These are phyloP conservation scores for Syritta pipiens DNA, from an alignment of 2,888 invertebrate species.

Conservation along the genomic window DNA sequence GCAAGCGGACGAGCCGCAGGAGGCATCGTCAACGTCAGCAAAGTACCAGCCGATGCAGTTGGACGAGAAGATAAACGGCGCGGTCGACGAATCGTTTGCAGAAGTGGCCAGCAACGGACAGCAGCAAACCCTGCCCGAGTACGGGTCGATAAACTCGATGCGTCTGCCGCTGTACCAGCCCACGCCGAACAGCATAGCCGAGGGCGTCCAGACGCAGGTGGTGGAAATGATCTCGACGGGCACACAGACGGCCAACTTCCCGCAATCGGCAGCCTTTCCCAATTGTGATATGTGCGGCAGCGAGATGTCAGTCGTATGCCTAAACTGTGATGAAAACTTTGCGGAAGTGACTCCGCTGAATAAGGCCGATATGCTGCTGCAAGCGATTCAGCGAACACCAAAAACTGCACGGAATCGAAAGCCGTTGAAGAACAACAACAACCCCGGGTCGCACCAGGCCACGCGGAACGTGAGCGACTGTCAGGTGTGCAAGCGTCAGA, in stretches of 20 bases:
- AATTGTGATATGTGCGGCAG: constrained; percentile 75
- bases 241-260: constrained; percentile 76
- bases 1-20: constrained; percentile 26
- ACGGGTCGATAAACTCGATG: constrained; percentile 72
- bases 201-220: constrained; percentile 71
- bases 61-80: constrained; percentile 46
- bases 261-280: constrained; percentile 60
- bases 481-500: constrained; percentile 79
- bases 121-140: constrained; percentile 67
- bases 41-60: constrained; percentile 59
- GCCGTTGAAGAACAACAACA: constrained; percentile 74
- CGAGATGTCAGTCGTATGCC: constrained; percentile 77
- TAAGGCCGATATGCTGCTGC: constrained; percentile 81
- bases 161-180: constrained; percentile 71
- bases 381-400: constrained; percentile 81
- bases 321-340: constrained; percentile 73
- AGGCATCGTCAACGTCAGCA: constrained; percentile 11
- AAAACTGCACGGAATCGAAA: constrained; percentile 77
- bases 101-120: constrained; percentile 54
- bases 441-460: constrained; percentile 63
- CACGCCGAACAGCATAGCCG: constrained; percentile 63
- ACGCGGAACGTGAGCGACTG: constrained; percentile 72
- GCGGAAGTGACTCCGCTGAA: constrained; percentile 76
- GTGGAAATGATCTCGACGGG: constrained; percentile 79
- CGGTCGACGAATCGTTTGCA: constrained; percentile 39